Percentiles rank a stretch among this genome's conserved stretches.
Conservation (phyloP, 2,888 invertebrate genomes). For the Malacosoma neustria region DNA sequence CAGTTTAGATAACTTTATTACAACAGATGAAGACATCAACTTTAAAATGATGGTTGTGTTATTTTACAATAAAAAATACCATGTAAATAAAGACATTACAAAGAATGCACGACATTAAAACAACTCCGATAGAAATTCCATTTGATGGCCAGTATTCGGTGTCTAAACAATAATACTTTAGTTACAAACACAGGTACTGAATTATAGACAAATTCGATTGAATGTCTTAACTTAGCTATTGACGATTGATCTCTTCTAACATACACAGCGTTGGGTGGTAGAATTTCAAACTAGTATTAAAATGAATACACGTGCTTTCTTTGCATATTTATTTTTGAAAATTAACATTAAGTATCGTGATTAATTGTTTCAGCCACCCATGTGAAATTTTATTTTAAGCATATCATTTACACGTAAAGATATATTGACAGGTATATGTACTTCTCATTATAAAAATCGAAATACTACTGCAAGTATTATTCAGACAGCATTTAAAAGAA, state of each 20-base stretch:
- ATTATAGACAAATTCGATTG: background rate
- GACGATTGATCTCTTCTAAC: background rate
- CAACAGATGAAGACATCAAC: background rate
- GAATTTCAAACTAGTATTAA: too few relatives aligned
- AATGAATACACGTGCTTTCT: too few relatives aligned
- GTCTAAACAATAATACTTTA: slow-evolving; percentile 3
- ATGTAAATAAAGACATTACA: background rate
- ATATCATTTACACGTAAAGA: too few relatives aligned
- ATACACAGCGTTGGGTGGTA: too few relatives aligned
- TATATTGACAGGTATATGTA: too few relatives aligned
- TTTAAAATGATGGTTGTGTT: background rate
- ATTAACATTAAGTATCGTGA: too few relatives aligned
- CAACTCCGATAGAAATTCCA: slow-evolving; percentile 1
- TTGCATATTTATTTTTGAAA: too few relatives aligned
- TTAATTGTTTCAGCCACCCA: too few relatives aligned
- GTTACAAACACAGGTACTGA: background rate
- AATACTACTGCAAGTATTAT: too few relatives aligned
- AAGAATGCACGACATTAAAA: background rate
- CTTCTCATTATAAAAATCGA: too few relatives aligned
- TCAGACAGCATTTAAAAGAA: too few relatives aligned
- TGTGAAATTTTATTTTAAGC: too few relatives aligned
- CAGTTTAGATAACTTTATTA: background rate
- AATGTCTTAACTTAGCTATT: background rate
- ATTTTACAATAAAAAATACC: background rate
- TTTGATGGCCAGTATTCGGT: slow-evolving; percentile 1